Evolutionary conservation across 2,888 invertebrate genomes (phyloP), one percentile per base, ranked within the genome.

Genomic region (Plagiodera versicolora): DNA sequence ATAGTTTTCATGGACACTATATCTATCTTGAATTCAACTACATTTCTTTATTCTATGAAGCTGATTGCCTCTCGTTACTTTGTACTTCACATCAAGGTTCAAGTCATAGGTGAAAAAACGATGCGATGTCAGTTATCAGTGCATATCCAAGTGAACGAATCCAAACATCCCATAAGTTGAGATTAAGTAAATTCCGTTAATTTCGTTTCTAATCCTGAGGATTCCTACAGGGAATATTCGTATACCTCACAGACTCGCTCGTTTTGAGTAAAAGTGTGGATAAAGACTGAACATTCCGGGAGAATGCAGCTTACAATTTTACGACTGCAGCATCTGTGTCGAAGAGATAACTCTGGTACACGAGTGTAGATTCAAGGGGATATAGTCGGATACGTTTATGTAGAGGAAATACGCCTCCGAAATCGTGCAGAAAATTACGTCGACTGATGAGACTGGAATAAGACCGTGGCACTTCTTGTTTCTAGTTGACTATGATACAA

Each of bases 281-380:
- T 61, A 60, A 63, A 62, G 59, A 64, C 64, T 66, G 67, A 67
- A 68, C 67, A 66, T 67, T 64, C 62, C 65, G 61, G 63, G 62
- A 64, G 59, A 69, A 65, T 64, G 64, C 67, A 67, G 63, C 59
- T 53, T 55, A 58, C 62, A 61, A 61, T 66, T 70, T 70, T 70
- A 70, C 60, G 70, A 68, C 66, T 62, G 57, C 61, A 64, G 62
- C 70, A 68, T 70, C 68, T 70, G 70, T 63, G 68, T 58, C 63
- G 60, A 64, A 62, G 60, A 70, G 66, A 68, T 68, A 68, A 68
- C 68, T 66, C 65, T 66, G 60, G 47, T 60, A 50, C 59, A 56
- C 58, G 39, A 39, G 49, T 63, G 59, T 49, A 65, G 59, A 64
- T 56, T 54, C 58, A 39, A 58, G 55, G 57, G 61, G 56, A 57